phyloP scores from a whole-genome alignment of 2,797 vertebrate species.

The Nothura maculosa region DNA sequence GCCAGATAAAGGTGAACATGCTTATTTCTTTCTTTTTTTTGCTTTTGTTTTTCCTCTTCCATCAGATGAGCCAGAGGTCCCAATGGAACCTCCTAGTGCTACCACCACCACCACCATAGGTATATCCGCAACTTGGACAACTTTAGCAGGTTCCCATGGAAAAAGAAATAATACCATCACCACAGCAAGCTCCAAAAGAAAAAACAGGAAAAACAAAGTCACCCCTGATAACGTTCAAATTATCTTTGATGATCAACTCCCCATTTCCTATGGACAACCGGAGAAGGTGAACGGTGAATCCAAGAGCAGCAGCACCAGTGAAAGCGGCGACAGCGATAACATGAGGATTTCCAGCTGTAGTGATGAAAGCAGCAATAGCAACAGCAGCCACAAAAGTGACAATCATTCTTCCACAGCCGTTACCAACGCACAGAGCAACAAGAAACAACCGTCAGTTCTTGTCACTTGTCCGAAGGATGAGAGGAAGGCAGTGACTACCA shows the following conservation, averaged over 20 bases:
- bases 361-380: constrained; percentile 87
- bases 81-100: constrained; percentile 86
- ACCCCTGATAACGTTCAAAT: constrained; percentile 84
- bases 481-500: constrained; percentile 90
- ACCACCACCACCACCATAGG: constrained; percentile 88
- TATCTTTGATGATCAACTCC: constrained; percentile 87
- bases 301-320: constrained; percentile 86
- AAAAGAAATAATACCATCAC: constrained; percentile 87
- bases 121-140: constrained; percentile 87
- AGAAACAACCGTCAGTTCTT: constrained; percentile 90
- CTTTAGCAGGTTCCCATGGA: constrained; percentile 84
- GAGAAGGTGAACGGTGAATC: constrained; percentile 86
- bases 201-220: constrained; percentile 88
- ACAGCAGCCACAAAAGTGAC: constrained; percentile 92
- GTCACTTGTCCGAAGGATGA: constrained; percentile 87
- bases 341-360: constrained; percentile 88
- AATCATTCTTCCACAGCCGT: constrained; percentile 82
- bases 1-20: not conserved
- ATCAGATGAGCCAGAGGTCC: constrained; percentile 83
- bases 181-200: constrained; percentile 85
- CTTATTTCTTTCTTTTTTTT: not conserved
- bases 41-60: not conserved
- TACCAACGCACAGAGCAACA: constrained; percentile 87
- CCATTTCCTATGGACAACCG: constrained; percentile 83
- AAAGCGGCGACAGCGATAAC: constrained; percentile 87